A percentile compares a stretch with the other conserved stretches of the same genome.
These are phyloP conservation scores for Eulithis prunata DNA, from an alignment of 2,888 invertebrate genomes.

Conservation along the genomic window DNA sequence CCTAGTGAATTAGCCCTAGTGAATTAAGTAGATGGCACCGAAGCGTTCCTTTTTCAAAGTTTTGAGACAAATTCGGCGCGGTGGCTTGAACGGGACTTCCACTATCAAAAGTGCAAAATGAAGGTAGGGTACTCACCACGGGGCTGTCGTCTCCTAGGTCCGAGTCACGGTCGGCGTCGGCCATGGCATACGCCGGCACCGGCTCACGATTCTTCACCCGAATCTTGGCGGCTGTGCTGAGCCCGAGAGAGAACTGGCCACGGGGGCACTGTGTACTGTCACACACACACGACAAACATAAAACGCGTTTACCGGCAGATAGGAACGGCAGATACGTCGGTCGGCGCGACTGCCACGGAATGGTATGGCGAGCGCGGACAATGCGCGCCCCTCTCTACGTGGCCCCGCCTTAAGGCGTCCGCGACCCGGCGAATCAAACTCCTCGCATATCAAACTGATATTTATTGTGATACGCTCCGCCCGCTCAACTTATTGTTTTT, in stretches of 20 bases:
- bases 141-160: constrained; percentile 90
- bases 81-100: not conserved
- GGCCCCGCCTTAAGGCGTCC: constrained; percentile 79
- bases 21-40: too few species aligned
- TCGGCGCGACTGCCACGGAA: constrained; percentile 64
- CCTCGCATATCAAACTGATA: constrained; percentile 81
- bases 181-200: constrained; percentile 94
- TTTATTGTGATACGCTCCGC: constrained; percentile 77
- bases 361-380: constrained; percentile 63
- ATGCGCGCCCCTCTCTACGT: constrained; percentile 63
- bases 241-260: constrained; percentile 66
- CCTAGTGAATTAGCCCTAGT: too few species aligned
- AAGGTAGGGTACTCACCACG: constrained; percentile 85
- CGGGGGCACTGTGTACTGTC: constrained; percentile 59
- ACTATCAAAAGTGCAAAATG: constrained; percentile 19
- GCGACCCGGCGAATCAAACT: constrained; percentile 79
- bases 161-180: constrained; percentile 87
- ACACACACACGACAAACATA: constrained; percentile 69
- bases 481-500: constrained; percentile 77
- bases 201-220: constrained; percentile 95
- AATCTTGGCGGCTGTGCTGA: constrained; percentile 88
- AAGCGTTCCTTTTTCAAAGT: too few species aligned
- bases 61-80: not conserved
- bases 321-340: constrained; percentile 56
- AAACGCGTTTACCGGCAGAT: constrained; percentile 46